These are phyloP conservation scores for Pecten maximus DNA, from an alignment of 2,888 invertebrate species.

Conservation along the genomic window DNA sequence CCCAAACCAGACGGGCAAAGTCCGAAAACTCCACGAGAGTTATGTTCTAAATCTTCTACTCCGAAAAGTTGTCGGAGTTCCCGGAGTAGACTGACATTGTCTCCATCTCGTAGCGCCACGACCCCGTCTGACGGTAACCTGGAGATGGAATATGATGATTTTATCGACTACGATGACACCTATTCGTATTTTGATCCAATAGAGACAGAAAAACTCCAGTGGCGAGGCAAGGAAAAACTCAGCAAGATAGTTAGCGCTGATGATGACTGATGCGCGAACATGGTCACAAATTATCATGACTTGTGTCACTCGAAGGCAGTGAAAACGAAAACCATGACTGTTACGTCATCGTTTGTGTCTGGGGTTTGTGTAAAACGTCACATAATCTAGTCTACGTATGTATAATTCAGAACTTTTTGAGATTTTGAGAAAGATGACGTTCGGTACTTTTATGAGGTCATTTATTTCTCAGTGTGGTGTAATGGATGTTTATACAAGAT, in stretches of 20 bases:
- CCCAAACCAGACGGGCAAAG: conserved; percentile 78
- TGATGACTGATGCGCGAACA: conserved; percentile 34
- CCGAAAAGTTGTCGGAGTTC: conserved; percentile 67
- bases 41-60: conserved; percentile 65
- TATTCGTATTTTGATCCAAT: conserved; percentile 77
- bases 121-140: conserved; percentile 72
- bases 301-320: background rate
- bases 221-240: conserved; percentile 75
- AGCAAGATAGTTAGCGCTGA: conserved; percentile 50
- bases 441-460: background rate
- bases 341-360: background rate
- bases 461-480: background rate
- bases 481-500: background rate
- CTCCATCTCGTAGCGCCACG: conserved; percentile 73
- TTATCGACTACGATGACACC: conserved; percentile 76
- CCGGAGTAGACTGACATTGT: conserved; percentile 67
- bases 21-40: conserved; percentile 70
- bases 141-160: conserved; percentile 78
- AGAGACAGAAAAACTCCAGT: conserved; percentile 73
- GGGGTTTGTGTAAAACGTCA: background rate
- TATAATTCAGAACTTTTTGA: background rate
- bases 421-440: background rate
- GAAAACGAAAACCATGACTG: background rate
- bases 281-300: background rate
- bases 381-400: background rate